Base-by-base conservation (phyloP, 2,888 invertebrate genomes). In the Heliothis peltigera region DNA sequence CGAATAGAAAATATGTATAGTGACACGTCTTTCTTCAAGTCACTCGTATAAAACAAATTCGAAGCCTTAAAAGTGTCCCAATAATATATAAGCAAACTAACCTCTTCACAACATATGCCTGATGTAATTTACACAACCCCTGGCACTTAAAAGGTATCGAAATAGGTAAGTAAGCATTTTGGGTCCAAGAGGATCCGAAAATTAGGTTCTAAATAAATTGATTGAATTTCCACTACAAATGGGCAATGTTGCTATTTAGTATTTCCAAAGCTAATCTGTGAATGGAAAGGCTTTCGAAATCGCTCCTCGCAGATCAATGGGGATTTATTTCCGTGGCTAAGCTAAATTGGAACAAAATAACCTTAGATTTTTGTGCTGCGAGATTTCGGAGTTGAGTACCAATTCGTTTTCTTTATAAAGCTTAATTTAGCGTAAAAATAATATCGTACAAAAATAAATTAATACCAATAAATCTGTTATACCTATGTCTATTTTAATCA, bases 221-320 rank as follows among this genome's bases (percentile, higher is more conserved):
- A 82, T 81, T 82, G 72, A 64, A 78, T 80, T 75, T 71, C 72
- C 70, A 80, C 70, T 73, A 74, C 66, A 67, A 73, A 72, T 47
- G 46, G 56, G 43, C 28, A 48, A 44, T 15, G 59, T 42, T 55
- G 60, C 57, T 54, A 46, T 60, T 58, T 64, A 71, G 64, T 60
- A 73, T 65, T 70, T 71, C 66, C 73, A 69, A 63, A 64, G 64
- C 53, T 70, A 66, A 80, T 64, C 64, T 68, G 55, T 48, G 70
- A 67, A 70, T 61, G 60, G 67, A 57, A 49, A 60, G 59, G 67
- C 64, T 77, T 61, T 64, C 66, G 28, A 77, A 82, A 80, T 77
- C 73, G 69, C 74, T 64, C 64, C 69, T 71, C 21, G 28, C 18
- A 51, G 61, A 66, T 75, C 70, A 75, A 71, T 64, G 48, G 25